These are phyloP conservation scores for Vollenhovia emeryi DNA, from an alignment of 1,140 invertebrate species.

Conservation along the genomic window DNA sequence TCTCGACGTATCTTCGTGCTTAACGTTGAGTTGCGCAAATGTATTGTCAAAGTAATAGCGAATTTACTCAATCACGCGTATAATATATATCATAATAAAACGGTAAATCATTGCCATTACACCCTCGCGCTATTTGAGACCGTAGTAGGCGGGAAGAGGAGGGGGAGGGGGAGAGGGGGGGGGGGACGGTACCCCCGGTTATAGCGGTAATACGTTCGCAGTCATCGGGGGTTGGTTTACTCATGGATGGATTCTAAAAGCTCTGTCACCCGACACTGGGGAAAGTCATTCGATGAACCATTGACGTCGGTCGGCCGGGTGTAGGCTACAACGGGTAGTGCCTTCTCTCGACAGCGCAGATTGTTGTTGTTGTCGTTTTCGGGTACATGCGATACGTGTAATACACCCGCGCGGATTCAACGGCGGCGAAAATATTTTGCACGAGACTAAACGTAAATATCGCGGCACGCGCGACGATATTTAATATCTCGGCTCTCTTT, in stretches of 20 bases:
- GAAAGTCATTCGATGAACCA: constrained; percentile 59
- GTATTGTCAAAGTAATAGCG: constrained; percentile 4
- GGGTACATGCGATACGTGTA: constrained; percentile 33
- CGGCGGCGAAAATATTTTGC: constrained; percentile 61
- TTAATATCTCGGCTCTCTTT: constrained; percentile 49
- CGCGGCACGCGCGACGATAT: constrained; percentile 49
- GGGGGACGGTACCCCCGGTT: background rate
- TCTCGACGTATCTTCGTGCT: background rate
- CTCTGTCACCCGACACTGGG: constrained; percentile 66
- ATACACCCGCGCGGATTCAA: constrained; percentile 18
- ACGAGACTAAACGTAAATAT: constrained; percentile 72
- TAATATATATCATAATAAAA: constrained; percentile 1
- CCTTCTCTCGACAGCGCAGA: constrained; percentile 11
- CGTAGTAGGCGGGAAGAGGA: background rate
- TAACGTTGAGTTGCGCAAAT: background rate
- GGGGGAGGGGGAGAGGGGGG: background rate
- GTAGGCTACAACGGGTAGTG: constrained; percentile 17
- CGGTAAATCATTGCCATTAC: constrained; percentile 48
- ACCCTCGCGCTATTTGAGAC: constrained; percentile 17
- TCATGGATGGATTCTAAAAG: constrained; percentile 67
- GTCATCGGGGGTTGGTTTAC: constrained; percentile 67
- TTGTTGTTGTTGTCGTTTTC: constrained; percentile 51
- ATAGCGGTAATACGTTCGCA: constrained; percentile 62
- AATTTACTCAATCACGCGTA: background rate
- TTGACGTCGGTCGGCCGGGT: constrained; percentile 25